Percentiles rank a stretch among this genome's conserved stretches.
phyloP scores from a whole-genome alignment of 2,888 invertebrate genomes.

The Tenthredo amoena region DNA sequence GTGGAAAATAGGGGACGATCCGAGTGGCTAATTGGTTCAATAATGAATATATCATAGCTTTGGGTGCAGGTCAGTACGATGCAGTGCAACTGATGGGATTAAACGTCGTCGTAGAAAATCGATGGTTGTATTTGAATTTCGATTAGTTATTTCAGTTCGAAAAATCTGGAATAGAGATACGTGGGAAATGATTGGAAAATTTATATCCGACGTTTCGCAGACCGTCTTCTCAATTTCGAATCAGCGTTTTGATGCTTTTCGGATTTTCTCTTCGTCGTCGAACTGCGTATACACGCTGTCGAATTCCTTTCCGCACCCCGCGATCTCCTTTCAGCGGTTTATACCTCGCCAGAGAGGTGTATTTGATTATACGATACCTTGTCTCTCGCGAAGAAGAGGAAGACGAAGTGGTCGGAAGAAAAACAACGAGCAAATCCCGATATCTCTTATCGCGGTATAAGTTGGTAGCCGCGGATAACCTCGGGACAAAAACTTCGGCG shows the following conservation, averaged over 20 bases:
- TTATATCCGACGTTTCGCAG: neutral
- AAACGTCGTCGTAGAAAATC: too few relatives aligned
- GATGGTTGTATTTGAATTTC: neutral
- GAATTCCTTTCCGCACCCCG: neutral
- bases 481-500: neutral
- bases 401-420: neutral
- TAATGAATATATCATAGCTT: neutral
- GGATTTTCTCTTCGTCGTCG: neutral
- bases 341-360: neutral
- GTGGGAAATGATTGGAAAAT: neutral
- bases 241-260: neutral
- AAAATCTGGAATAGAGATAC: too few relatives aligned
- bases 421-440: conserved; percentile 14
- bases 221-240: neutral
- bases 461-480: conserved; percentile 6
- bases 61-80: neutral
- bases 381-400: neutral
- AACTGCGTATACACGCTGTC: neutral
- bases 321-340: neutral
- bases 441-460: neutral
- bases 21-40: conserved; percentile 7
- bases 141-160: neutral
- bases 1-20: conserved; percentile 8
- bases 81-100: neutral
- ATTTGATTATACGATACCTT: neutral